phyloP scores from a whole-genome alignment of 2,888 invertebrate genomes.

The Arge pagana region DNA sequence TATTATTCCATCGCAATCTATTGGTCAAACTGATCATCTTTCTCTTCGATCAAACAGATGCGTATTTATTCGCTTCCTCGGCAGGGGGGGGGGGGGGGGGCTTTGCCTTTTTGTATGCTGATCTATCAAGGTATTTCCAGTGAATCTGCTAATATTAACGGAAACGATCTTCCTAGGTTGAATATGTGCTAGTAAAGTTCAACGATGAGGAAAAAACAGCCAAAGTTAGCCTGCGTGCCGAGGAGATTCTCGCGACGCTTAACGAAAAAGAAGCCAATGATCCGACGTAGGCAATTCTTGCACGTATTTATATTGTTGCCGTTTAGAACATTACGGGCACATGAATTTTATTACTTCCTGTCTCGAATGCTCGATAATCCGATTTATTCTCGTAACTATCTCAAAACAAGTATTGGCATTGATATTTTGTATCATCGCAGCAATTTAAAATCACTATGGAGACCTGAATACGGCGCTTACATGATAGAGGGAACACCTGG shows the following conservation, averaged over 20 bases:
- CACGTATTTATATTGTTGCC: not conserved
- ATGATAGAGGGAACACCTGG: conserved; percentile 99
- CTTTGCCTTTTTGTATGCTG: too few relatives aligned
- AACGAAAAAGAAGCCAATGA: conserved; percentile 81
- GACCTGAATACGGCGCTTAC: conserved; percentile 98
- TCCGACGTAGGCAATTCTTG: conserved; percentile 69
- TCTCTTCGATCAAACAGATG: too few relatives aligned
- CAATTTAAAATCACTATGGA: conserved; percentile 86
- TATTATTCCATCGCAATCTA: not conserved
- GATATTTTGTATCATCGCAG: conserved; percentile 38
- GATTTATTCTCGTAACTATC: too few relatives aligned
- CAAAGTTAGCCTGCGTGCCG: conserved; percentile 83
- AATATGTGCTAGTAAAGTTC: conserved; percentile 95
- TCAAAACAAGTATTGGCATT: not conserved
- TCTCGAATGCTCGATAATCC: not conserved
- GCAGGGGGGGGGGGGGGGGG: too few relatives aligned
- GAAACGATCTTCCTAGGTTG: conserved; percentile 72
- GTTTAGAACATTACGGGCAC: not conserved
- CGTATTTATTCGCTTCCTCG: not conserved
- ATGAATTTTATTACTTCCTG: too few relatives aligned
- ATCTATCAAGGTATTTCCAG: too few relatives aligned
- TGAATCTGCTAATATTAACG: too few relatives aligned
- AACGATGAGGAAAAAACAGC: conserved; percentile 84
- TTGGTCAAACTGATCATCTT: not conserved
- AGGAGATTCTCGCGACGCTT: conserved; percentile 76